Conservation (phyloP, 35 echinoderm and acorn worm genomes). For the Apostichopus californicus region DNA sequence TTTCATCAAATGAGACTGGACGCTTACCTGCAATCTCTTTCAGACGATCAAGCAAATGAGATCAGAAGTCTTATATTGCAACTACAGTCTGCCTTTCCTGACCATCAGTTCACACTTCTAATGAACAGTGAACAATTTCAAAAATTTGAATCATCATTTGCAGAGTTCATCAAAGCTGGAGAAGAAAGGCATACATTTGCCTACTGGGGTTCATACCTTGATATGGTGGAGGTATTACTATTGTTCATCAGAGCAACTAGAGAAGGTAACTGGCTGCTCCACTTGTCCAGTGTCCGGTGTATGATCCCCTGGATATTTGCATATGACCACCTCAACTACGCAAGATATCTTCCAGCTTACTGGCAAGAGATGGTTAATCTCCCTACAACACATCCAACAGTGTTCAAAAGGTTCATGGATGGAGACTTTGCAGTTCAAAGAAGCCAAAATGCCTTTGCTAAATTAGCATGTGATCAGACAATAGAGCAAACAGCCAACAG, state of each 20-base stretch:
- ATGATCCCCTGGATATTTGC: constrained; percentile 72
- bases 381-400: constrained; percentile 53
- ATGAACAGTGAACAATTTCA: constrained; percentile 23
- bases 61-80: neutral
- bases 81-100: constrained; percentile 1
- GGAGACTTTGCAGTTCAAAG: constrained; percentile 78
- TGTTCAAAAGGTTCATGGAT: constrained; percentile 36
- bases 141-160: constrained; percentile 21
- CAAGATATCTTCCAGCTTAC: constrained; percentile 70
- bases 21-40: constrained; percentile 48
- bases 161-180: neutral
- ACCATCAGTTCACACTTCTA: neutral
- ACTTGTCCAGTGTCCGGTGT: constrained; percentile 50
- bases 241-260: constrained; percentile 53
- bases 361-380: constrained; percentile 77
- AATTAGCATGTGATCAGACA: constrained; percentile 69
- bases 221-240: constrained; percentile 54
- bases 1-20: constrained; percentile 50
- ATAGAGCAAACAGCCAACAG: constrained; percentile 82
- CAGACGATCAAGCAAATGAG: constrained; percentile 22
- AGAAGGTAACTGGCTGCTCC: constrained; percentile 70
- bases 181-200: constrained; percentile 24
- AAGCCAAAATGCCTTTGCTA: constrained; percentile 50
- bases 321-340: constrained; percentile 71
- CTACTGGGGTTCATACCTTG: constrained; percentile 15